Evolutionary conservation across 2,888 invertebrate genomes (phyloP).

Genomic region (Drosophila helvetica): DNA sequence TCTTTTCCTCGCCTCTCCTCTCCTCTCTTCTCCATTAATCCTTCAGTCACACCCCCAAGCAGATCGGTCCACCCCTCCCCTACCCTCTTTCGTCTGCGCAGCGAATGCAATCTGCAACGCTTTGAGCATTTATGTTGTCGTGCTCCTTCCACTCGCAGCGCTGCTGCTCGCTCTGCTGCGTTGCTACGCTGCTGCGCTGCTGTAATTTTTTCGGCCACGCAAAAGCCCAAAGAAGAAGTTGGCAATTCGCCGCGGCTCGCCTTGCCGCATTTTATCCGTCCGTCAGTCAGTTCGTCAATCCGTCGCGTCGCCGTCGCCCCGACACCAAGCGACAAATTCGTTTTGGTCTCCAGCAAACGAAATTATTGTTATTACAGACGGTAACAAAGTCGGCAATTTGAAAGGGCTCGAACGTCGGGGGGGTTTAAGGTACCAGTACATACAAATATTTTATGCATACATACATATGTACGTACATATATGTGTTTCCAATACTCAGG

Average conservation of each 20-base stretch:
- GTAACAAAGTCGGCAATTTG: slow-evolving; percentile 13
- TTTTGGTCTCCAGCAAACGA: slow-evolving; percentile 34
- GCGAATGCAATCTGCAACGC: slow-evolving; percentile 81
- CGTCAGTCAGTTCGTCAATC: not conserved
- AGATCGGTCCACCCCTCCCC: not conserved
- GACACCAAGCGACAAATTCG: slow-evolving; percentile 45
- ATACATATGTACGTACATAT: not conserved
- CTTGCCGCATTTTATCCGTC: slow-evolving; percentile 8
- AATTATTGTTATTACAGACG: slow-evolving; percentile 25
- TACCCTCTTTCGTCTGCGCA: slow-evolving; percentile 48
- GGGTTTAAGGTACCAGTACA: not conserved
- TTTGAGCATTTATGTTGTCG: slow-evolving; percentile 64
- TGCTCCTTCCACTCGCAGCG: slow-evolving; percentile 16
- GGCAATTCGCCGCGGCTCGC: slow-evolving; percentile 59
- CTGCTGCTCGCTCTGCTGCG: too few relatives aligned
- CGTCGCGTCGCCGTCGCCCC: too few relatives aligned
- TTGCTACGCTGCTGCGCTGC: not conserved
- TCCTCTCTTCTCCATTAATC: too few relatives aligned
- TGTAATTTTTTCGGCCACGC: slow-evolving; percentile 12
- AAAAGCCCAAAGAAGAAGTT: slow-evolving; percentile 43
- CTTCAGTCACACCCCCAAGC: slow-evolving; percentile 1
- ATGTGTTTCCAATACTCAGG: not conserved
- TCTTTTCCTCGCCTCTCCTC: slow-evolving; percentile 38
- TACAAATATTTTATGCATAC: too few relatives aligned
- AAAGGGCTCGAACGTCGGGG: not conserved